phyloP scores from a whole-genome alignment of 1,140 invertebrate species.

The Drosophila sulfurigaster region DNA sequence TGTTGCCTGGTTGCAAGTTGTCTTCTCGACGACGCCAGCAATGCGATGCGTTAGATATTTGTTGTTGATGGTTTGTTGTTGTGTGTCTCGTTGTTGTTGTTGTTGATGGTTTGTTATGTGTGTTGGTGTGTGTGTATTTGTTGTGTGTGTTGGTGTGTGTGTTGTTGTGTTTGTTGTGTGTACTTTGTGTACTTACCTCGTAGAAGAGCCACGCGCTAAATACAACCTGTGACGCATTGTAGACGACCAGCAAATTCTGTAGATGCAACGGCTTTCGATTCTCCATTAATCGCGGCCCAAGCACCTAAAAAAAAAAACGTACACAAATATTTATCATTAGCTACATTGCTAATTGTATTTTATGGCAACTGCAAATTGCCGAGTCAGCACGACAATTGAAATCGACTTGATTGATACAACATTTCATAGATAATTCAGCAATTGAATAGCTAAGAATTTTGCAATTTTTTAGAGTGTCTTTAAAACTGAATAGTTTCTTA shows the following conservation, averaged over 20 bases:
- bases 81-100: slow-evolving; percentile 12
- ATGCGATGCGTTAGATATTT: slow-evolving; percentile 31
- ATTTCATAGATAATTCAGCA: too few species aligned
- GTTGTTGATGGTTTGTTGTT: slow-evolving; percentile 1
- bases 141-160: slow-evolving; percentile 27
- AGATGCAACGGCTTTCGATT: slow-evolving; percentile 93
- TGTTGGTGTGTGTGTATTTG: slow-evolving; percentile 15
- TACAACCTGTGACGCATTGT: slow-evolving; percentile 94
- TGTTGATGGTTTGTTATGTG: neutral
- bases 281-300: slow-evolving; percentile 94
- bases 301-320: slow-evolving; percentile 84
- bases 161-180: slow-evolving; percentile 21
- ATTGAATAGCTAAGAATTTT: too few species aligned
- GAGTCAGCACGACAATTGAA: too few species aligned
- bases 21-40: slow-evolving; percentile 43
- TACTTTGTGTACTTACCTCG: slow-evolving; percentile 87
- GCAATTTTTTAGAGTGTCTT: too few species aligned
- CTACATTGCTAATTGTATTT: too few species aligned
- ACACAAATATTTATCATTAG: slow-evolving; percentile 4
- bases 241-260: slow-evolving; percentile 91
- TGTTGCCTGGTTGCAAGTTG: slow-evolving; percentile 11
- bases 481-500: too few species aligned
- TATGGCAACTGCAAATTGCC: too few species aligned
- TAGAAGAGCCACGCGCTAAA: slow-evolving; percentile 93
- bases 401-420: too few species aligned